Evolutionary conservation across 2,888 invertebrate genomes (phyloP), one percentile per base, ranked within the genome.

Genomic region (Vanessa cardui): DNA sequence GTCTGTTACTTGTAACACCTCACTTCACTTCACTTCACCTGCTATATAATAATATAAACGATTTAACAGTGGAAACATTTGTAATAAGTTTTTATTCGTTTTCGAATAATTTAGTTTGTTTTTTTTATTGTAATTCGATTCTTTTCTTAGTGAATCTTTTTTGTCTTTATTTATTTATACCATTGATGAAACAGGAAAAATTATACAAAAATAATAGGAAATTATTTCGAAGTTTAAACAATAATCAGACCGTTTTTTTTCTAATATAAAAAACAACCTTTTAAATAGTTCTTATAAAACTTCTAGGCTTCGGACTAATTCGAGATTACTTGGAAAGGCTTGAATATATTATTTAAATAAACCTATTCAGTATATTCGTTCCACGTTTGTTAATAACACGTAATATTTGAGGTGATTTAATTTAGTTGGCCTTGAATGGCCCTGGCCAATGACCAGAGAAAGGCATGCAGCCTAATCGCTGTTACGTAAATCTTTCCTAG

Each of bases 391-490:
- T 33, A 56, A 39, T 56, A 60, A 64, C 20, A 18, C 47, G 59
- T 26, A 59, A 68, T 59, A 59, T 16, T 33, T 52, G 52, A 54
- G 52, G 59, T 54, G 54, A 45, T 62, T 58, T 59, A 56, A 59
- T 62, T 60, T 45, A 62, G 65, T 49, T 70, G 73, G 71, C 76
- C 76, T 74, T 74, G 71, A 74, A 66, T 66, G 68, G 63, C 62
- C 63, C 49, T 72, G 74, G 74, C 74, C 75, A 74, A 67, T 58
- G 76, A 71, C 76, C 76, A 74, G 74, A 73, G 74, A 76, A 73
- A 76, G 75, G 74, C 62, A 69, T 66, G 64, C 71, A 39, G 68
- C 47, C 70, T 72, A 73, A 69, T 70, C 66, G 72, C 63, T 72
- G 68, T 74, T 72, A 74, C 62, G 65, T 68, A 70, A 70, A 68